Conservation (phyloP, 2,113 vertebrate species). For the Tinamus guttatus region DNA sequence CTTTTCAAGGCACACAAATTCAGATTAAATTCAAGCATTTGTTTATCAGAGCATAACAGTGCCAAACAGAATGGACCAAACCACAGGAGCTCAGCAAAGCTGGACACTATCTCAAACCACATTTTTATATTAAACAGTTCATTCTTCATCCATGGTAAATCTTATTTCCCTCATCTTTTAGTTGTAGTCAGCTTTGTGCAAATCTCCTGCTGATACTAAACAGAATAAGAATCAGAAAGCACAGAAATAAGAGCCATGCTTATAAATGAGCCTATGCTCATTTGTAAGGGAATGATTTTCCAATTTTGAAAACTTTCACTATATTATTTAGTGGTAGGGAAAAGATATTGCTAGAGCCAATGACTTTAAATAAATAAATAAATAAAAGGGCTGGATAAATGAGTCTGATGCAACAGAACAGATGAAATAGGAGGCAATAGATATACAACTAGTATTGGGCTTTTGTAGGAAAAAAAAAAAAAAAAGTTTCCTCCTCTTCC, state of each 20-base stretch:
- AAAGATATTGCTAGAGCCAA: not conserved
- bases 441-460: not conserved
- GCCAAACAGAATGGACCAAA: not conserved
- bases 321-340: too few species aligned
- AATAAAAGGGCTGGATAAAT: not conserved
- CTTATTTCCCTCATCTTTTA: not conserved
- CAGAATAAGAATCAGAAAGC: not conserved
- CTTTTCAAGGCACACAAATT: conserved; percentile 17
- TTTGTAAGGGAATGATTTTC: not conserved
- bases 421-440: not conserved
- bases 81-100: not conserved
- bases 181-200: not conserved
- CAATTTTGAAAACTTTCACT: not conserved
- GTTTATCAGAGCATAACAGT: not conserved
- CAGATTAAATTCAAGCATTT: not conserved
- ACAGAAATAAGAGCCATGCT: not conserved
- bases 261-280: not conserved
- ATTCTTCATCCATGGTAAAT: not conserved
- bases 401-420: not conserved
- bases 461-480: not conserved
- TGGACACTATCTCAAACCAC: not conserved
- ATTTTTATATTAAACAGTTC: not conserved
- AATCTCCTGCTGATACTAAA: not conserved
- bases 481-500: not conserved
- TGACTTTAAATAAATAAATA: not conserved